Evolutionary conservation across 2,888 invertebrate species (phyloP), one percentile per base, ranked within the genome.

Genomic region (Germaria angustata): DNA sequence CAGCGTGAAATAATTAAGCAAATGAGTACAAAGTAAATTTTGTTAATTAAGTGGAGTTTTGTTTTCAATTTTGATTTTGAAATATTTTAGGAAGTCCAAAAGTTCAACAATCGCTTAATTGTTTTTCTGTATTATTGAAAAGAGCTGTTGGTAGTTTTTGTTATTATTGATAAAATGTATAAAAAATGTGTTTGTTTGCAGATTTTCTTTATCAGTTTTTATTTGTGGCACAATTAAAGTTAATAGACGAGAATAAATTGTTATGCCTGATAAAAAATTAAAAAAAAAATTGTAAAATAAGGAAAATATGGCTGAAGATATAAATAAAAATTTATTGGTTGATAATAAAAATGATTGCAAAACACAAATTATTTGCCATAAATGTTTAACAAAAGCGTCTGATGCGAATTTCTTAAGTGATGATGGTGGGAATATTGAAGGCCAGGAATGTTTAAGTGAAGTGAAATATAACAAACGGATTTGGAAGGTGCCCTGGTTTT

Each of bases 401-500:
- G 41, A 63, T 59, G 41, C 41, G 41, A 65, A 66, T n/a, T 28
- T 61, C 9, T 51, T 53, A 8, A 39, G 1, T 1, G 41, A 71
- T 61, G 11, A 41, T 4, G 7, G 9, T 4, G 7, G 9, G 5
- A 13, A 49, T 2, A 34, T 17, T 15, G 17, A 13, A 15, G 9
- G 41, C 1, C 84, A 86, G 81, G 84, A 84, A 46, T 86, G 86
- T 84, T 85, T 87, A 78, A 86, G 86, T 84, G 86, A 87, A 80
- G 85, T 87, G 76, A 86, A 85, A 24, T 75, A 85, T 20, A 80
- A 73, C 3, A 86, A 81, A 78, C 81, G 84, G 1, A 55, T 78
- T 9, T 86, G 88, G 87, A 87, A 86, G 65, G 84, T 89, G 69
- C 88, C 88, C 71, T 89, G 88, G 88, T 89, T 89, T 68, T 86